Conservation (phyloP, 2,888 invertebrate genomes). For the Stenotaenia linearis region DNA sequence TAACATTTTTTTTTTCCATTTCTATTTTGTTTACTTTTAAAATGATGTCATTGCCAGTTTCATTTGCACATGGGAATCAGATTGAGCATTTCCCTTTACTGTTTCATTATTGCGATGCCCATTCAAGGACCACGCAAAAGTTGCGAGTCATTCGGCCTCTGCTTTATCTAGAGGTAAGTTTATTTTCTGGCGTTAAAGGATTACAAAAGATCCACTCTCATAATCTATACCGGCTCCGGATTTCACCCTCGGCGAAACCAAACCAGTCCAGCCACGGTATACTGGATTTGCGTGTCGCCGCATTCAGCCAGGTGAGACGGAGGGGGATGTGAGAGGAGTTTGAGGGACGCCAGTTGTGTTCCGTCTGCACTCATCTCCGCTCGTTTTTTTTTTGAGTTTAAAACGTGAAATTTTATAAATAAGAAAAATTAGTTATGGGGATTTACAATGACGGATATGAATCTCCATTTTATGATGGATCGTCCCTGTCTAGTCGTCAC, state of each 20-base stretch:
- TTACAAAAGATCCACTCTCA: background rate
- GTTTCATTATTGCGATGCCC: background rate
- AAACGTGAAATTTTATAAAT: background rate
- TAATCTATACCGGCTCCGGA: background rate
- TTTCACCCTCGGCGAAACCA: background rate
- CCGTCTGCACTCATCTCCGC: background rate
- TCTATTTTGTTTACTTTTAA: background rate
- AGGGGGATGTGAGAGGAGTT: background rate
- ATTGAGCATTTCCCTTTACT: background rate
- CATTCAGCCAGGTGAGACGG: background rate
- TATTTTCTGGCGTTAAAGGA: background rate
- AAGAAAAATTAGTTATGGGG: background rate
- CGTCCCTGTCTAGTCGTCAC: conserved; percentile 10
- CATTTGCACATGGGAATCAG: background rate
- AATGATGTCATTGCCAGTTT: background rate
- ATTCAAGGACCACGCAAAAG: background rate
- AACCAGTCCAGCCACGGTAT: background rate
- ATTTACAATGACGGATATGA: conserved; percentile 17
- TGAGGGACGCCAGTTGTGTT: background rate
- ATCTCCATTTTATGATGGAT: conserved; percentile 19
- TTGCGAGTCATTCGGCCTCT: background rate
- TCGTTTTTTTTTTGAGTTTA: background rate
- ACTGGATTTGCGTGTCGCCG: background rate
- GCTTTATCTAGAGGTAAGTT: background rate
- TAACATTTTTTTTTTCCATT: background rate